These are phyloP conservation scores for Microchirus variegatus DNA, from an alignment of 2,797 vertebrate species.

Conservation along the genomic window DNA sequence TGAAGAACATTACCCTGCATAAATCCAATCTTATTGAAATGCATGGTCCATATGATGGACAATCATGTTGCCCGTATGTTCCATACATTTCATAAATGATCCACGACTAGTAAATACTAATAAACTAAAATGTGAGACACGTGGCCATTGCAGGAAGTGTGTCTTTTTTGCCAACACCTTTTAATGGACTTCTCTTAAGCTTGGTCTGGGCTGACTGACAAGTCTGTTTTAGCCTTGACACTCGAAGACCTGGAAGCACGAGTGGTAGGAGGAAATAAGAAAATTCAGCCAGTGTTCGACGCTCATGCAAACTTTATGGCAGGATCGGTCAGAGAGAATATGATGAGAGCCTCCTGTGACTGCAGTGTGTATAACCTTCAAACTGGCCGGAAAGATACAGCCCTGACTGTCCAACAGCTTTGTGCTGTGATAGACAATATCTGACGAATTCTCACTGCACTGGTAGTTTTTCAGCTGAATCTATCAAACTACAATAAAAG, in stretches of 20 bases:
- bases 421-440: conserved; percentile 21
- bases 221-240: conserved; percentile 22
- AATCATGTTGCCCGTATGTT: too few species aligned
- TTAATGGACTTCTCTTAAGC: conserved; percentile 74
- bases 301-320: conserved; percentile 68
- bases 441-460: conserved; percentile 4
- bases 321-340: conserved; percentile 36
- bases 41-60: too few species aligned
- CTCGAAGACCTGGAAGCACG: conserved; percentile 17
- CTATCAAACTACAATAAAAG: conserved; percentile 21
- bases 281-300: conserved; percentile 33
- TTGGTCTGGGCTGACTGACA: conserved; percentile 53
- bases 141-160: conserved; percentile 78
- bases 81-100: too few species aligned
- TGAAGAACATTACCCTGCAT: too few species aligned
- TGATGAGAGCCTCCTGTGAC: conserved; percentile 46
- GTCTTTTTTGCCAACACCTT: conserved; percentile 74
- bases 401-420: conserved; percentile 25
- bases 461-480: conserved; percentile 24
- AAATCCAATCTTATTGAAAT: too few species aligned
- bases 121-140: too few species aligned
- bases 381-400: conserved; percentile 20
- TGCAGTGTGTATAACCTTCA: conserved; percentile 45
- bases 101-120: background rate
- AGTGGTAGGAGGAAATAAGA: conserved; percentile 32